Evolutionary conservation across 2,113 vertebrate species (phyloP).

Genomic region (pig (Sus scrofa)): T2T-Sscrofa CM000812.6:63261001-63261500

Average conservation of each 20-base stretch:
- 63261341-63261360: not conserved
- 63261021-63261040: not conserved
- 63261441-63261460: not conserved
- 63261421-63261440: not conserved
- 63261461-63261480: not conserved
- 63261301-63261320: not conserved
- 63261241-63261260: not conserved
- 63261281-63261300: not conserved
- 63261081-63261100: conserved; percentile 67
- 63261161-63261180: conserved; percentile 46
- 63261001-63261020: not conserved
- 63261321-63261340: not conserved
- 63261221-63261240: not conserved
- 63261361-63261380: not conserved
- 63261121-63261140: conserved; percentile 68
- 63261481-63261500: not conserved
- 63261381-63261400: not conserved
- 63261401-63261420: not conserved
- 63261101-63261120: conserved; percentile 65
- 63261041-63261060: conserved; percentile 63
- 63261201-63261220: not conserved
- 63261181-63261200: conserved; percentile 27
- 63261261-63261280: not conserved
- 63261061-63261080: conserved; percentile 38
- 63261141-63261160: not conserved